These are phyloP conservation scores for Drosophila glabriapex DNA, from an alignment of 2,888 invertebrate genomes.

Conservation along the genomic window DNA sequence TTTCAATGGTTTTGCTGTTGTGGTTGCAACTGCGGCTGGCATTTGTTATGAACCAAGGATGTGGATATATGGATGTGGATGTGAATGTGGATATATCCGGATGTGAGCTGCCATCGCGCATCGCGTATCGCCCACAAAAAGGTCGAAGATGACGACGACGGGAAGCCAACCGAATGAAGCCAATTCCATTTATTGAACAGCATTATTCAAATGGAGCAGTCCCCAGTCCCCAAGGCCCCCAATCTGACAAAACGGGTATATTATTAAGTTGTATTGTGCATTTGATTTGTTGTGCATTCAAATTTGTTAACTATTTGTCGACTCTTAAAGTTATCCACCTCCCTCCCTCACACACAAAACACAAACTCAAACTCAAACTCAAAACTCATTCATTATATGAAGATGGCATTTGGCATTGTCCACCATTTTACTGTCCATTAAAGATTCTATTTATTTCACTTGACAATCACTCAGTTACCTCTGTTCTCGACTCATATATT, in stretches of 20 bases:
- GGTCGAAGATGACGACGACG: slow-evolving; percentile 41
- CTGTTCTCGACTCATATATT: slow-evolving; percentile 59
- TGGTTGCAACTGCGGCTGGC: slow-evolving; percentile 40
- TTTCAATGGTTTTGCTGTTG: slow-evolving; percentile 64
- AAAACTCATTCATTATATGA: slow-evolving; percentile 60
- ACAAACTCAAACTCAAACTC: neutral
- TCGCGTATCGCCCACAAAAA: slow-evolving; percentile 38
- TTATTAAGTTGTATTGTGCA: slow-evolving; percentile 73
- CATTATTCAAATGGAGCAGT: slow-evolving; percentile 67
- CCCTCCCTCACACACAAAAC: neutral
- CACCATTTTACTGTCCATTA: slow-evolving; percentile 42
- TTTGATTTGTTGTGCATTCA: slow-evolving; percentile 66
- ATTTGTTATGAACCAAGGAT: slow-evolving; percentile 54
- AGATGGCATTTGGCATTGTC: slow-evolving; percentile 24
- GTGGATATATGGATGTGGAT: slow-evolving; percentile 55
- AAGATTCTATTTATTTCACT: slow-evolving; percentile 71
- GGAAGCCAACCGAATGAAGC: slow-evolving; percentile 62
- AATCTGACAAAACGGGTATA: slow-evolving; percentile 53
- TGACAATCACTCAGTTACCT: slow-evolving; percentile 37
- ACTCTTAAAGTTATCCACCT: neutral
- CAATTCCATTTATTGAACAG: slow-evolving; percentile 76
- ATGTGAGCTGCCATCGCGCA: slow-evolving; percentile 20
- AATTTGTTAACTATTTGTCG: slow-evolving; percentile 59
- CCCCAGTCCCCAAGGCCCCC: neutral
- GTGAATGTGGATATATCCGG: slow-evolving; percentile 42